Evolutionary conservation across 2,888 invertebrate species (phyloP), one percentile per base, ranked within the genome.

Genomic region (Magallana nippona): DNA sequence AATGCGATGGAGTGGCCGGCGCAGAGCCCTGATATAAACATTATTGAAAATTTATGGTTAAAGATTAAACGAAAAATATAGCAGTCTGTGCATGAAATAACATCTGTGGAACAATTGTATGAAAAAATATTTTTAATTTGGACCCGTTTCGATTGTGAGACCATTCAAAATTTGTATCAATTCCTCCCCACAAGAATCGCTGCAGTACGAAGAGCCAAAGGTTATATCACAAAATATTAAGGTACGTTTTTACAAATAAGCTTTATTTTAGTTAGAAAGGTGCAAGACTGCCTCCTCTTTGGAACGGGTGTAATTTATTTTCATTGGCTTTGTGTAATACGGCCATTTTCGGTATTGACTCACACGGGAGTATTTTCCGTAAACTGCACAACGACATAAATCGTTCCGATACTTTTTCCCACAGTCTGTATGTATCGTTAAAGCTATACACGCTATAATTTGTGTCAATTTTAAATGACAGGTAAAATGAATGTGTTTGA

Each of bases 11-110:
- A 15, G 55, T 78, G 78, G 78, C 55, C 55, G 17, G 11, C 55
- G 15, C 44, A 44, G 17, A 55, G 55, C 3, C 32, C 32, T 3
- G 32, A 32, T 32, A 32, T 32, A 32, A 32, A 78, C 55, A 44
- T n/a, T n/a, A 78, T 55, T 32, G 78, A 78, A 78, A 55, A 78
- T 27, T 8, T 78, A 55, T 78, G 55, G 44, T 55, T 78, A 55
- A 78, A 44, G 55, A 78, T 78, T 11, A 78, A 78, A 44, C 27
- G n/a, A 78, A 78, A 55, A 55, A 44, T 60, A 60, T n/a, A 60
- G n/a, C 60, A 60, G 8, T 60, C 60, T 19, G 60, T 17, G 60
- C 17, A 60, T 60, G 60, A 60, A 60, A 60, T 60, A n/a, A 60
- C 60, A 8, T 60, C 60, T 17, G 60, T 60, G 60, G 60, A 60